Evolutionary conservation across 2,113 vertebrate species (phyloP).

Genomic region (Alligator sinensis): DNA sequence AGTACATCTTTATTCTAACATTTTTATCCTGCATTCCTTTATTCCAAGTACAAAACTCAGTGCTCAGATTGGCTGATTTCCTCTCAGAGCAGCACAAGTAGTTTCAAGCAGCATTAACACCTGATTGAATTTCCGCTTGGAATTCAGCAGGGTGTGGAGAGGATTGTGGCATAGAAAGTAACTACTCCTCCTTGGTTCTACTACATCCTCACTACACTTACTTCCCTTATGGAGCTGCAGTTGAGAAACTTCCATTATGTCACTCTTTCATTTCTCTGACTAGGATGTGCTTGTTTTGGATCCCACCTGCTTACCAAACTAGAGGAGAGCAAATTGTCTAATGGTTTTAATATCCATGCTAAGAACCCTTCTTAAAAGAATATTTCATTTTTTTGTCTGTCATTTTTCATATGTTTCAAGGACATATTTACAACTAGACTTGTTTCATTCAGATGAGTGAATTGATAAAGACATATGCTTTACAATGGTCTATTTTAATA

Average conservation of each 20-base stretch:
- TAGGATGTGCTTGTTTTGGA: not conserved
- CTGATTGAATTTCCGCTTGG: slow-evolving; percentile 15
- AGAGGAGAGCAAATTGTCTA: not conserved
- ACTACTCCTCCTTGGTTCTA: not conserved
- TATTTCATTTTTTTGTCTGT: not conserved
- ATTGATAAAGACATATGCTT: not conserved
- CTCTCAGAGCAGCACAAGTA: not conserved
- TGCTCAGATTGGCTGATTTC: slow-evolving; percentile 30
- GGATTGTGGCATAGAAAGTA: not conserved
- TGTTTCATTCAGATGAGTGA: not conserved
- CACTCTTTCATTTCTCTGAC: not conserved
- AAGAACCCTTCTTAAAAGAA: not conserved
- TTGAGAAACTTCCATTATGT: not conserved
- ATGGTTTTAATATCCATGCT: not conserved
- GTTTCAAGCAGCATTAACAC: slow-evolving; percentile 26
- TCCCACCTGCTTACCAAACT: not conserved
- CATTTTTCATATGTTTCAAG: not conserved
- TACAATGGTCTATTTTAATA: not conserved
- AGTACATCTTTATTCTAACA: slow-evolving; percentile 45
- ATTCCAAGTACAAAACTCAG: slow-evolving; percentile 19
- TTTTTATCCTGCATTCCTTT: slow-evolving; percentile 49
- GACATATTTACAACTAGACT: not conserved
- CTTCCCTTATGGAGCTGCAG: not conserved
- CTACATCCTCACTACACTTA: not conserved
- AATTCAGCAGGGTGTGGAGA: slow-evolving; percentile 18